Evolutionary conservation across 2,113 vertebrate species (phyloP), one percentile per base, ranked within the genome.

Genomic region (Regulus satrapa): DNA sequence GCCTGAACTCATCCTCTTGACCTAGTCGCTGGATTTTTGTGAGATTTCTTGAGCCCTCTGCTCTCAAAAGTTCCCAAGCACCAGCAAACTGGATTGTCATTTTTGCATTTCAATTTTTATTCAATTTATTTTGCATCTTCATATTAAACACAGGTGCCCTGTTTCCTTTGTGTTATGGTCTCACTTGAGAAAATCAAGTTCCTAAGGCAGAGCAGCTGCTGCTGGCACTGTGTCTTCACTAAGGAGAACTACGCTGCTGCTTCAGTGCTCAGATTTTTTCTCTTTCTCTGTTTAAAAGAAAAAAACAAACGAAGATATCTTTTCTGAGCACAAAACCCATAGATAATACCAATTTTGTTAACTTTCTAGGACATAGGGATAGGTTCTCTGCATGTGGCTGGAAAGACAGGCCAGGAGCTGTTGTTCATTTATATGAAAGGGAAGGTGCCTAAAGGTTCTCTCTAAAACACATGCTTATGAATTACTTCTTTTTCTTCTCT

Each of bases 401-500:
- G 25, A 69, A 69, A 55, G 14, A 31, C 66, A 64, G 28, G 43
- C 14, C 46, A 46, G 77, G 51, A 67, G 26, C 34, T 51, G 17
- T 29, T 94, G 20, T 59, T 52, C 5, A 6, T 58, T 3, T n/a
- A 4, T 10, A 4, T 21, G 21, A 45, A 79, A 68, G 45, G 36
- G 25, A 80, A 61, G 14, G 34, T 58, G 43, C 32, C 43, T 34
- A 21, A 5, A 85, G 45, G 11, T 74, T 58, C 32, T 74, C 67
- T 82, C 28, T 80, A 36, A 31, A 83, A 51, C 18, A n/a, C 18
- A 28, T 26, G 8, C 26, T 89, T 82, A 55, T 41, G 17, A 83
- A 62, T 56, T 29, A 61, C 38, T 56, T 87, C 51, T 79, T 93
- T 97, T 58, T 76, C n/a, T 85, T 89, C 81, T 85, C 92, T 93